phyloP scores from a whole-genome alignment of 2,113 vertebrate genomes.

The Festucalex cinctus region DNA sequence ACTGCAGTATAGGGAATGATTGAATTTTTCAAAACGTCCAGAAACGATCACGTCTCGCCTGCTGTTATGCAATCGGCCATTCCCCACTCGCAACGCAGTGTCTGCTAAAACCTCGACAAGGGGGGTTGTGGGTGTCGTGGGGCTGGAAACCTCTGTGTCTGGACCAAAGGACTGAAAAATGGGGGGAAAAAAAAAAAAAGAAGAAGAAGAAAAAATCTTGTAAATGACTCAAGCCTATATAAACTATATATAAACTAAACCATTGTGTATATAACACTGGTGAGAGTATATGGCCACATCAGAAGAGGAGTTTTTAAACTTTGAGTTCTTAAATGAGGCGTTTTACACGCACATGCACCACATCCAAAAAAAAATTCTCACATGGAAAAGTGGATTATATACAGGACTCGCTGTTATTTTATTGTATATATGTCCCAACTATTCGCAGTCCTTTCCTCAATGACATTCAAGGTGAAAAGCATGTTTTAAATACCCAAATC shows the following conservation, averaged over 20 bases:
- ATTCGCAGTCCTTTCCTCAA: slow-evolving; percentile 38
- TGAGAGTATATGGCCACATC: slow-evolving; percentile 53
- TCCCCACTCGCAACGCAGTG: slow-evolving; percentile 61
- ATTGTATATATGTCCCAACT: slow-evolving; percentile 56
- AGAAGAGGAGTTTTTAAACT: slow-evolving; percentile 41
- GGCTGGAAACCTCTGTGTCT: slow-evolving; percentile 64
- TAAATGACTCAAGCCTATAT: slow-evolving; percentile 56
- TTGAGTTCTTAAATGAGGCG: slow-evolving; percentile 53
- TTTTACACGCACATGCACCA: slow-evolving; percentile 61
- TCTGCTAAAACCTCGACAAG: slow-evolving; percentile 60
- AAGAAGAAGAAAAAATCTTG: slow-evolving; percentile 28
- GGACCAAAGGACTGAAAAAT: slow-evolving; percentile 53
- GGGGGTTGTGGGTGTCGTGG: slow-evolving; percentile 9
- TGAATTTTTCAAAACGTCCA: slow-evolving; percentile 70
- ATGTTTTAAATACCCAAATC: slow-evolving; percentile 18
- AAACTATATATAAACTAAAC: slow-evolving; percentile 43
- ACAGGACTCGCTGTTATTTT: slow-evolving; percentile 40
- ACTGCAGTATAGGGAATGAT: slow-evolving; percentile 70
- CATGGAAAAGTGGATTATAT: slow-evolving; percentile 57
- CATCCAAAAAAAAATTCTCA: slow-evolving; percentile 55
- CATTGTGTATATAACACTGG: slow-evolving; percentile 34
- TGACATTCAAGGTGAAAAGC: slow-evolving; percentile 18
- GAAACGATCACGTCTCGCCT: slow-evolving; percentile 67
- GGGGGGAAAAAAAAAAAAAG: no score
- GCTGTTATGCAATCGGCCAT: slow-evolving; percentile 70